phyloP scores from a whole-genome alignment of 2,797 vertebrate genomes.

The Molossus molossus region DNA sequence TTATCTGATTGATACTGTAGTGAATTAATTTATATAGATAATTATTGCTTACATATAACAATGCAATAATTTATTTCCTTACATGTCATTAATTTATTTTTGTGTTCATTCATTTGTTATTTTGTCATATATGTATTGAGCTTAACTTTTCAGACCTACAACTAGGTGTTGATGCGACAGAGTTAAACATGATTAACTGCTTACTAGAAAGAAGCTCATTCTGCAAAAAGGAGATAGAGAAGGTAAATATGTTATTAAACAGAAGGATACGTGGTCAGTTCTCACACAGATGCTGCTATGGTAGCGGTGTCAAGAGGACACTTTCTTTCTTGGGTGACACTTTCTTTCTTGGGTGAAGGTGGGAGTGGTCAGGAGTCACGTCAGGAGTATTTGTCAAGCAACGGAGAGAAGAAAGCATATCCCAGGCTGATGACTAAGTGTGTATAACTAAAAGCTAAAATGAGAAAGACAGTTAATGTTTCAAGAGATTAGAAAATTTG shows the following conservation, averaged over 20 bases:
- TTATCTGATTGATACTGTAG: neutral
- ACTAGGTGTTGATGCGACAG: neutral
- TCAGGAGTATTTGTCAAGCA: neutral
- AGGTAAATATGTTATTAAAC: neutral
- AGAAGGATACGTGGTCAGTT: no score
- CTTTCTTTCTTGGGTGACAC: neutral
- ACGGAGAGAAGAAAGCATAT: neutral
- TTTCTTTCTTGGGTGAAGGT: neutral
- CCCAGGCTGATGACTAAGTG: neutral
- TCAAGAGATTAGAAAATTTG: neutral
- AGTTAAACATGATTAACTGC: neutral
- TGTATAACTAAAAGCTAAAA: conserved; percentile 56
- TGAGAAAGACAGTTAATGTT: neutral
- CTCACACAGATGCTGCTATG: neutral
- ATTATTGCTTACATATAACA: neutral
- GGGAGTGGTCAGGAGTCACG: neutral
- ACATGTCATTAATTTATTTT: neutral
- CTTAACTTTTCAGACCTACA: neutral
- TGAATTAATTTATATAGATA: neutral
- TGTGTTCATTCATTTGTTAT: neutral
- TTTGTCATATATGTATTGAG: neutral
- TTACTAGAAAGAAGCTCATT: neutral
- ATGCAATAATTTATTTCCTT: conserved; percentile 2
- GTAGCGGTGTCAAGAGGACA: neutral
- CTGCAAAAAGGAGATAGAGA: neutral